These are phyloP conservation scores for Prosopocoilus inquinatus DNA, from an alignment of 2,888 invertebrate species.

Conservation along the genomic window DNA sequence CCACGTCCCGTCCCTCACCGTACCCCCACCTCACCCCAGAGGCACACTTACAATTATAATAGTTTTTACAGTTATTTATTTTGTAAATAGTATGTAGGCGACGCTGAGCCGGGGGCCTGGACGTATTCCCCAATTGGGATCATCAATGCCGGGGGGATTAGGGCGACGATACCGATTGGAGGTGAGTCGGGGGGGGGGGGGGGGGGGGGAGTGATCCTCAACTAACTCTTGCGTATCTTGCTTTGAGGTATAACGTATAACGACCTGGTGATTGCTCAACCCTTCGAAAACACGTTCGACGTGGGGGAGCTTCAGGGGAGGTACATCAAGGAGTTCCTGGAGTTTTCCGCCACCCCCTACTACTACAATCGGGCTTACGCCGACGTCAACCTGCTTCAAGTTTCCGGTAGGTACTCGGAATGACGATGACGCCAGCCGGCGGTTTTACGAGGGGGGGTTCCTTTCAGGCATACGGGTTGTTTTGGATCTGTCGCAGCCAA, in stretches of 20 bases:
- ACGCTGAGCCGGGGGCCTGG: constrained; percentile 58
- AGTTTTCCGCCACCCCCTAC: constrained; percentile 54
- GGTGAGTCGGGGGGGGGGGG: too few species aligned
- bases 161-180: constrained; percentile 65
- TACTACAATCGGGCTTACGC: constrained; percentile 29
- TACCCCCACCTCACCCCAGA: too few species aligned
- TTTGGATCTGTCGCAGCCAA: constrained; percentile 61
- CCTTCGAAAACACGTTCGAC: constrained; percentile 75
- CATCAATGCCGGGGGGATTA: constrained; percentile 67
- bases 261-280: constrained; percentile 66
- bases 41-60: too few species aligned
- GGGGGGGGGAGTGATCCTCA: too few species aligned
- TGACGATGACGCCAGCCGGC: too few species aligned
- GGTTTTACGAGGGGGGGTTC: constrained; percentile 12
- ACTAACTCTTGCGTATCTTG: neutral
- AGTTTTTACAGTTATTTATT: neutral
- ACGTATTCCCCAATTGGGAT: constrained; percentile 66
- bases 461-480: constrained; percentile 58
- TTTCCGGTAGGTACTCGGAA: constrained; percentile 53
- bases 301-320: constrained; percentile 22
- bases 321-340: constrained; percentile 44
- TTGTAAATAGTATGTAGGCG: constrained; percentile 50
- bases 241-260: constrained; percentile 68
- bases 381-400: constrained; percentile 59
- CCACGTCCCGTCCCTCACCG: too few species aligned